Evolutionary conservation across 2,888 invertebrate genomes (phyloP), one percentile per base, ranked within the genome.

Genomic region (Acanthosepion lycidas): DNA sequence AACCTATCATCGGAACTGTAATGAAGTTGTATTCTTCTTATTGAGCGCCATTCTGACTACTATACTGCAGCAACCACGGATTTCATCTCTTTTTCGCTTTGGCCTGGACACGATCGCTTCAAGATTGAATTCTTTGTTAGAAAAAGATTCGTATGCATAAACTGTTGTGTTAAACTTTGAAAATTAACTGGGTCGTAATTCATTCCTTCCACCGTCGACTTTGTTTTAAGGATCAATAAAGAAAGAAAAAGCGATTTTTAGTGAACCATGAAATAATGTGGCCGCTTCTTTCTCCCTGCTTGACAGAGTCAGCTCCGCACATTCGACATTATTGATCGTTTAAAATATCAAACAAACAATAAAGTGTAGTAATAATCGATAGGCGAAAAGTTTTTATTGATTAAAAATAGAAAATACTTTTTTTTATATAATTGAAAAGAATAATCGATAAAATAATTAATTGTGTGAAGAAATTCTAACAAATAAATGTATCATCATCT

Each of bases 231-330:
- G 33, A 78, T 33, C 78, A 78, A 78, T 64, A 64, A 64, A 64
- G 64, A 59, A 59, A 59, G 59, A n/a, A 33, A 15, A 15, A 9
- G 0, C 0, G 15, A 15, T n/a, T n/a, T 12, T 33, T 78, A 42
- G 42, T 42, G 42, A 42, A 42, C 42, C 42, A 42, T 42, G 42
- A 42, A 12, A 78, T n/a, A 18, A 78, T n/a, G n/a, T 78, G 78
- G n/a, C 12, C 78, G n/a, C 12, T 78, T n/a, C 78, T 78, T 78
- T n/a, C 78, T 78, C 18, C n/a, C 33, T 12, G n/a, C n/a, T n/a
- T 78, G n/a, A 33, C 78, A 78, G 78, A 78, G 78, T 78, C 78
- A 78, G 78, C 78, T 78, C 78, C 78, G 78, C 78, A 78, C 18
- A 78, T 78, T n/a, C 78, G 78, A 78, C 78, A 78, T n/a, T 78